Base-by-base conservation (phyloP, 2,797 vertebrate species). In the Platalea minor region DNA sequence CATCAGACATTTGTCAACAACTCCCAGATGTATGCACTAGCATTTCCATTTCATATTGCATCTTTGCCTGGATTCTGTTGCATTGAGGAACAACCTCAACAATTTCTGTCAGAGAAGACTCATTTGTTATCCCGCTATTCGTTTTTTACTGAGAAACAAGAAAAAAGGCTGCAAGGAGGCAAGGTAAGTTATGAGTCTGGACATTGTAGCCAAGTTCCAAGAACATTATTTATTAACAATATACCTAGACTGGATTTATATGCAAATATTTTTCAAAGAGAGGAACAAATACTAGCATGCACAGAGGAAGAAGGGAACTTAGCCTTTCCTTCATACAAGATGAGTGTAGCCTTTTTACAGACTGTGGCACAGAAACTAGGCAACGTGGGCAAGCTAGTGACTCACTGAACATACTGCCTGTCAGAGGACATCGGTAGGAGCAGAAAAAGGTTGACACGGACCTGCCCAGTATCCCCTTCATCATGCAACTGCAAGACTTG, bases 331-430 rank as follows among this genome's bases (percentile, higher is more conserved):
- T 88, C 23, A 75, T 61, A 37, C 4, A 15, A 0, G 1, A n/a
- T 23, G 9, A 74, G 9, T 3, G 11, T 20, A 79, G 64, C 3
- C 0, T 20, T 25, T 18, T 37, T 1, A 59, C 53, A 1, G 1
- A 4, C 26, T 19, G 51, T 4, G 2, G 33, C 70, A 65, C 7
- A 59, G 60, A 54, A 85, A 80, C 23, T 1, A 23, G 17, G 50
- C 24, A 74, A 16, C 5, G 14, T 17, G 16, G 16, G n/a, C 24
- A 65, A 23, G 18, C 16, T 29, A 31, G 41, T 4, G 6, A 35
- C 0, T 61, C 56, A 65, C 60, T 35, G 29, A 75, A 26, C 23
- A 41, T n/a, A 88, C 16, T 1, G 5, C 16, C 69, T 46, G 25
- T 8, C 5, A 2, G 20, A 54, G 8, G 24, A 70, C 25, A 50